Evolutionary conservation across 2,113 vertebrate species (phyloP), one percentile per base, ranked within the genome.

Genomic region (Cyprinus carpio): DNA sequence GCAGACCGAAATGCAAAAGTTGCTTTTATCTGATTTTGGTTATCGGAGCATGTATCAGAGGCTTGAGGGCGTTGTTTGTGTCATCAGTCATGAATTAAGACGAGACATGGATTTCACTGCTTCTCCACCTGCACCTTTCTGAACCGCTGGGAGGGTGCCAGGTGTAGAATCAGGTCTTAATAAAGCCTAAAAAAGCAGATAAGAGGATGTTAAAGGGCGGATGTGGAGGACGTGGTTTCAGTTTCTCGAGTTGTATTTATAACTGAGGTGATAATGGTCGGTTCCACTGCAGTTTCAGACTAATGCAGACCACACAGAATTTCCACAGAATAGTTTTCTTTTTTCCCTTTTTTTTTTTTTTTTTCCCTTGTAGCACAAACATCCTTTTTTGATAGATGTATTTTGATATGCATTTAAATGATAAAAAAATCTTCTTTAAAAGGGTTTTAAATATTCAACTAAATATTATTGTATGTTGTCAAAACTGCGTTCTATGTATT

Each of bases 231-330:
- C 16, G 4, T 3, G 12, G 54, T 78, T 78, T 78, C 76, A 51
- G n/a, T 49, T 81, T 67, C 40, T 67, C 25, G 6, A 20, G 37
- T 67, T 81, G 27, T 69, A 82, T 82, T 82, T 72, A 71, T 56
- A 34, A 34, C 46, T 16, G 20, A 25, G 18, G 81, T 54, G 18
- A n/a, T 51, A 34, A 82, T 51, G 46, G 27, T 31, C 2, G 12
- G 25, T 46, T 69, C 5, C 18, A 6, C 2, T 49, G 46, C 43
- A 13, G 65, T 71, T 71, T 71, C 12, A 37, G 40, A 46, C 4
- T 5, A 65, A 80, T 3, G 4, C 37, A 40, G n/a, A 34, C 15
- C 15, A 8, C 15, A 0, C 29, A 9, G 1, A 67, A 49, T 58
- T 58, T 58, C 54, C 20, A 58, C 54, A 23, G 18, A 54, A 54